Evolutionary conservation across 92 coral and sea anemone genomes (phyloP).

Genomic region (Actinostola sp.): DNA sequence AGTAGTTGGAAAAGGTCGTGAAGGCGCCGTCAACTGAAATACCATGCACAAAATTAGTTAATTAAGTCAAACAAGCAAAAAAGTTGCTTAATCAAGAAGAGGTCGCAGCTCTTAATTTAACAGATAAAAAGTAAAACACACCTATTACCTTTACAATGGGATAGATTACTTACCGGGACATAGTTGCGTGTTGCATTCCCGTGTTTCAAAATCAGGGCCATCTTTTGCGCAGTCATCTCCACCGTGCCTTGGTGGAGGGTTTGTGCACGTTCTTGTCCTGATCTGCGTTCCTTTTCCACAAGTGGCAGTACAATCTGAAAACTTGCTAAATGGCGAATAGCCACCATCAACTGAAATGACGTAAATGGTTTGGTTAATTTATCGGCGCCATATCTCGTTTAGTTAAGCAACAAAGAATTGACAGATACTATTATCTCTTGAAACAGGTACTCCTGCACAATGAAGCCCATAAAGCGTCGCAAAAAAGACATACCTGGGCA

Average conservation of each 20-base stretch:
- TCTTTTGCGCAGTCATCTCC: constrained; percentile 83
- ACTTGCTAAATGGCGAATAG: constrained; percentile 80
- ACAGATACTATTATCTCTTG: no score
- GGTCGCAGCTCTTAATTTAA: no score
- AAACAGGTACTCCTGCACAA: background rate
- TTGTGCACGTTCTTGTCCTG: constrained; percentile 89
- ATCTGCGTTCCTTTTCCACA: constrained; percentile 93
- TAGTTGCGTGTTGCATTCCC: constrained; percentile 83
- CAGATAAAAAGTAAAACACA: background rate
- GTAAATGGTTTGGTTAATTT: background rate
- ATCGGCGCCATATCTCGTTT: no score
- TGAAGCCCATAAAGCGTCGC: no score
- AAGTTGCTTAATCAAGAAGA: no score
- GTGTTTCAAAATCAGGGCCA: constrained; percentile 81
- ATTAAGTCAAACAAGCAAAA: no score
- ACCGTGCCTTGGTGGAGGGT: constrained; percentile 86
- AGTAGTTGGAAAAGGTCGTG: constrained; percentile 80
- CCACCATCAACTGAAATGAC: constrained; percentile 85
- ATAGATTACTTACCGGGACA: constrained; percentile 75
- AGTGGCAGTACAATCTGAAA: constrained; percentile 93
- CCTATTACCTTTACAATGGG: background rate
- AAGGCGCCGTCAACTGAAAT: constrained; percentile 88
- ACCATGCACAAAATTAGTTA: no score
- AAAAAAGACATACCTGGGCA: constrained; percentile 79
- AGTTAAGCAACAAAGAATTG: background rate